Evolutionary conservation across 53 echinoderm and acorn worm species (phyloP).

Genomic region (Paracentrotus lividus): DNA sequence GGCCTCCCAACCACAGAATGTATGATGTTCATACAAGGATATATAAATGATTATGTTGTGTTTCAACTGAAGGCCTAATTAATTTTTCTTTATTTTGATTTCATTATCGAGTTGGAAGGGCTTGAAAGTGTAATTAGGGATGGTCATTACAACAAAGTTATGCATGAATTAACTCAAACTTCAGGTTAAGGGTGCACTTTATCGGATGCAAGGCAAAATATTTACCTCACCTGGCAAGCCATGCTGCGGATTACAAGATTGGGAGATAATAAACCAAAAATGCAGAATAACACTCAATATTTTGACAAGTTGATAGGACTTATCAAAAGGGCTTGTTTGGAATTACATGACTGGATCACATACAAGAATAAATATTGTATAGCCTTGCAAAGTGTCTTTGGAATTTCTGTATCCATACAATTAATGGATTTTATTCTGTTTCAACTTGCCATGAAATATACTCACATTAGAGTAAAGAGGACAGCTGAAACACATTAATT

Average conservation of each 20-base stretch:
- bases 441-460: background rate
- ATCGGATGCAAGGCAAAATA: background rate
- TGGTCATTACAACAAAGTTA: background rate
- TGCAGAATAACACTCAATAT: too few relatives aligned
- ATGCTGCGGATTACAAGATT: too few relatives aligned
- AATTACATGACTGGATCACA: background rate
- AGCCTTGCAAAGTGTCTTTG: background rate
- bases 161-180: background rate
- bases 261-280: background rate
- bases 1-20: background rate
- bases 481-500: too few relatives aligned
- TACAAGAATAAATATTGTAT: background rate
- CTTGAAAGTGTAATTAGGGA: background rate
- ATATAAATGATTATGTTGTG: background rate
- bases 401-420: background rate
- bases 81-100: background rate
- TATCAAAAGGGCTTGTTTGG: background rate
- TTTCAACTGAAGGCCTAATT: background rate
- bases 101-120: background rate
- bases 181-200: background rate
- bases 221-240: background rate
- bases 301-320: background rate
- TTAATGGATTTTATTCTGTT: background rate
- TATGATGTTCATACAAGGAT: background rate
- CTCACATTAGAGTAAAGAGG: background rate